Base-by-base conservation (phyloP, 2,888 invertebrate species). In the Trisateles emortualis region DNA sequence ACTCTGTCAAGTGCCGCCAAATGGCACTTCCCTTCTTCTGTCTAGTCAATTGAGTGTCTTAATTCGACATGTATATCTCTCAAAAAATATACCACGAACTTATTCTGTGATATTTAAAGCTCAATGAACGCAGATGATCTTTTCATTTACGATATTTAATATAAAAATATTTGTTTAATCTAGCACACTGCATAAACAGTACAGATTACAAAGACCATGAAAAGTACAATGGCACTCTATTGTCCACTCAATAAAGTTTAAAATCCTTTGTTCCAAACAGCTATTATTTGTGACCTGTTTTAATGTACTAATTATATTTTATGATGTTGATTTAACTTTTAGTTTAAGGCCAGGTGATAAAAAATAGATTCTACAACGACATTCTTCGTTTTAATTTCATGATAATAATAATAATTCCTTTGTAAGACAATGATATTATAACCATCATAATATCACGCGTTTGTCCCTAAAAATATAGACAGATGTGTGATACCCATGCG, bases 311-410 rank as follows among this genome's bases (percentile, higher is more conserved):
- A 55, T 46, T 47, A 52, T 46, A 60, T 50, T 68, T 67, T 63
- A 56, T 51, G 38, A 19, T 59, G 60, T 66, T 63, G 52, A 47
- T 47, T 10, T 45, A 49, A 52, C 4, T 40, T 60, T 68, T 52
- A 53, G 29, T 66, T 54, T 39, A 39, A 32, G 50, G 45, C 35
- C 57, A 66, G 59, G 40, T 51, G 50, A 10, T 1, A 14, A 13
- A 29, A n/a, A 17, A 33, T 22, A 55, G 49, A 57, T 68, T 2
- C 5, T 3, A 2, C 19, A 3, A 19, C n/a, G n/a, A n/a, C n/a
- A n/a, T n/a, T n/a, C n/a, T n/a, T n/a, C n/a, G n/a, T n/a, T n/a
- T n/a, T n/a, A n/a, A n/a, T n/a, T n/a, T n/a, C n/a, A n/a, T n/a
- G n/a, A n/a, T n/a, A n/a, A n/a, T n/a, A n/a, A n/a, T n/a, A n/a